These are phyloP conservation scores for Scomber japonicus DNA, from an alignment of 2,113 vertebrate species.

Conservation along the genomic window DNA sequence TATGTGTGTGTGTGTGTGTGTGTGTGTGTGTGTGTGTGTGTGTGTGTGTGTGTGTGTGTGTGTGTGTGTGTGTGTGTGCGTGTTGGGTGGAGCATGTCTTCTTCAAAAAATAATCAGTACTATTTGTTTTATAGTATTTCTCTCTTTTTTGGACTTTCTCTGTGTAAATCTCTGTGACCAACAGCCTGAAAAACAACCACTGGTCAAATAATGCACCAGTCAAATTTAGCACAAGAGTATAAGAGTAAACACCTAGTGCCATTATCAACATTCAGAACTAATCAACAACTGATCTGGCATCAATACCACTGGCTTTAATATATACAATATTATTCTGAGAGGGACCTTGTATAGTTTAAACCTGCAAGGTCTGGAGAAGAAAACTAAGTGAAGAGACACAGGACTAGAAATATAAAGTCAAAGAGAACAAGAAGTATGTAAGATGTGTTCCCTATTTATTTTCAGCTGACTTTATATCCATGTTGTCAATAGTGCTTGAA, in stretches of 20 bases:
- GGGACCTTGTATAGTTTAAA: neutral
- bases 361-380: neutral
- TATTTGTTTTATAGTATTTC: neutral
- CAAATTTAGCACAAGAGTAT: neutral
- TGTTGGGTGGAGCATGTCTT: neutral
- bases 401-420: no score
- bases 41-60: constrained; percentile 1
- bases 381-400: neutral
- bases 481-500: no score
- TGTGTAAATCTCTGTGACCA: neutral
- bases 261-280: neutral
- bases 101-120: constrained; percentile 6
- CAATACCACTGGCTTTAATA: neutral
- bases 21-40: constrained; percentile 36
- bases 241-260: neutral
- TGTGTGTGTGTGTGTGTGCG: neutral
- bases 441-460: neutral
- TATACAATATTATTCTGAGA: neutral
- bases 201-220: neutral
- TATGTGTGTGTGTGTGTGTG: no score
- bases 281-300: neutral
- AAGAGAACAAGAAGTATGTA: neutral
- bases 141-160: neutral
- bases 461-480: neutral
- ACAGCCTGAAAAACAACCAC: no score